These are phyloP conservation scores for Drosophila sulfurigaster DNA, from an alignment of 1,140 invertebrate species.

Conservation along the genomic window DNA sequence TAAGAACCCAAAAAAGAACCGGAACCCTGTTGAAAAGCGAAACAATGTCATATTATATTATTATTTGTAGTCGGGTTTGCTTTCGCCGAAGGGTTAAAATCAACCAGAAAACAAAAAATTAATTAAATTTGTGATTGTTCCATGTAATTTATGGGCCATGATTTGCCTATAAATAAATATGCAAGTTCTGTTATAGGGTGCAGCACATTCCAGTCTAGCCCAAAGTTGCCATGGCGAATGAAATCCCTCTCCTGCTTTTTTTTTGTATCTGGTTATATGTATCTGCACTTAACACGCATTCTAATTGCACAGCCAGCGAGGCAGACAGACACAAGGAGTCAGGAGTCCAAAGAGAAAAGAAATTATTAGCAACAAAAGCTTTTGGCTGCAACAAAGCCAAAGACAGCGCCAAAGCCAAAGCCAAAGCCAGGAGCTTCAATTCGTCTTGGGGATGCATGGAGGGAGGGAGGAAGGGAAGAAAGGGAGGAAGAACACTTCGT, in stretches of 20 bases:
- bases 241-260: constrained; percentile 27
- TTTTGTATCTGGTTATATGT: constrained; percentile 49
- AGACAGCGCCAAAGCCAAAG: not conserved
- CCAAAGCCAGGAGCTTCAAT: constrained; percentile 67
- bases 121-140: constrained; percentile 79
- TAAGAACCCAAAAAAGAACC: constrained; percentile 51
- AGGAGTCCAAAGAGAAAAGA: constrained; percentile 65
- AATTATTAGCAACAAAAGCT: constrained; percentile 83
- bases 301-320: constrained; percentile 67
- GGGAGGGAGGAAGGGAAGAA: not conserved
- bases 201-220: constrained; percentile 31
- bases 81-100: constrained; percentile 46
- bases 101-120: constrained; percentile 69
- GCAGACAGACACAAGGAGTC: constrained; percentile 53
- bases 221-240: constrained; percentile 38
- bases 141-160: constrained; percentile 62
- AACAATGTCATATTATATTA: constrained; percentile 42
- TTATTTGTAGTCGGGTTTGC: constrained; percentile 5
- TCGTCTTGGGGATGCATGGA: constrained; percentile 50
- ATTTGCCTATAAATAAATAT: constrained; percentile 14
- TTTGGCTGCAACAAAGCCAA: constrained; percentile 33
- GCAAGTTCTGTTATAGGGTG: constrained; percentile 25
- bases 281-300: constrained; percentile 84
- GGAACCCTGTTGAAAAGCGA: constrained; percentile 43
- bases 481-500: not conserved